phyloP scores from a whole-genome alignment of 2,888 invertebrate genomes.

The Apeira syringaria region DNA sequence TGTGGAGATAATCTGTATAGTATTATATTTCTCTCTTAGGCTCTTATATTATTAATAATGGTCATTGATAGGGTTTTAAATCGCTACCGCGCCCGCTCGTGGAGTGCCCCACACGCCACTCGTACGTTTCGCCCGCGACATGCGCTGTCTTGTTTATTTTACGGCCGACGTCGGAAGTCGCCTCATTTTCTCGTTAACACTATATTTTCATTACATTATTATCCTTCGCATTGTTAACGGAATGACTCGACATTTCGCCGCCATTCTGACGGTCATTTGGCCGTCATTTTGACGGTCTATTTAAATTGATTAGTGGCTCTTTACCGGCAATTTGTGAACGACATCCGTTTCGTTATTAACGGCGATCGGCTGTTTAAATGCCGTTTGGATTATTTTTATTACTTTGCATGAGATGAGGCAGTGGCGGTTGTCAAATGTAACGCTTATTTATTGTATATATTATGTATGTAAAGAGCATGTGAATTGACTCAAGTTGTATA shows the following conservation, averaged over 20 bases:
- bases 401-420: slow-evolving; percentile 18
- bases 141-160: slow-evolving; percentile 60
- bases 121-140: slow-evolving; percentile 45
- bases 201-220: slow-evolving; percentile 59
- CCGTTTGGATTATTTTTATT: slow-evolving; percentile 30
- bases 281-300: slow-evolving; percentile 25
- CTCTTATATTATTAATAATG: too few species aligned
- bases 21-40: too few species aligned
- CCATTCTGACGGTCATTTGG: slow-evolving; percentile 13
- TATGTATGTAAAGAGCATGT: too few species aligned
- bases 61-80: too few species aligned
- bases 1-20: too few species aligned
- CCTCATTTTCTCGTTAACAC: slow-evolving; percentile 54
- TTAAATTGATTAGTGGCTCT: slow-evolving; percentile 38
- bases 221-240: slow-evolving; percentile 41
- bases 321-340: slow-evolving; percentile 32
- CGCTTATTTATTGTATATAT: too few species aligned
- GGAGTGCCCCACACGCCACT: slow-evolving; percentile 18
- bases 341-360: slow-evolving; percentile 44
- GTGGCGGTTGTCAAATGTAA: too few species aligned
- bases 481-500: too few species aligned
- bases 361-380: slow-evolving; percentile 29
- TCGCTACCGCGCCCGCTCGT: slow-evolving; percentile 29
- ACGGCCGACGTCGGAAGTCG: slow-evolving; percentile 56
- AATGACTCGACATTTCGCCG: slow-evolving; percentile 48